Evolutionary conservation across 1,140 invertebrate genomes (phyloP).

Genomic region (Drosophila kurseongensis): DNA sequence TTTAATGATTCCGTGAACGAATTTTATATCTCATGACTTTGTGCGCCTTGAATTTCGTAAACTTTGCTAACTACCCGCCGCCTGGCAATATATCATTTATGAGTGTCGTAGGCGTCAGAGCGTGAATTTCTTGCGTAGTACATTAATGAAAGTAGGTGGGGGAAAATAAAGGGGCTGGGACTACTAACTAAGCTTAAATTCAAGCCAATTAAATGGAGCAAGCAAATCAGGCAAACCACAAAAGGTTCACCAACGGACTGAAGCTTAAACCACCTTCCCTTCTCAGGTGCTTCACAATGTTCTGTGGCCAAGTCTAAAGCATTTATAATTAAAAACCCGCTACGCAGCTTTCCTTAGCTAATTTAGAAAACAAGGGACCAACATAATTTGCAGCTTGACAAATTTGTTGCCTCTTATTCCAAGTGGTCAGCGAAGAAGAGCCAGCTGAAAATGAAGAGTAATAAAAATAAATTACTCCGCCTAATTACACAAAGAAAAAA

Average conservation of each 20-base stretch:
- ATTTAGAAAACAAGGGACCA: slow-evolving; percentile 29
- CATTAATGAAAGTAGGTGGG: slow-evolving; percentile 19
- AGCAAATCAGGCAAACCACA: slow-evolving; percentile 42
- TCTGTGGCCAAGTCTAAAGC: slow-evolving; percentile 6
- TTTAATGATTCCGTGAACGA: slow-evolving; percentile 71
- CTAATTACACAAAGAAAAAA: slow-evolving; percentile 63
- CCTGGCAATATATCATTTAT: slow-evolving; percentile 53
- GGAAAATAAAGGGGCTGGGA: neutral
- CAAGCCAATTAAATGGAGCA: slow-evolving; percentile 53
- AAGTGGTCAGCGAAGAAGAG: slow-evolving; percentile 31
- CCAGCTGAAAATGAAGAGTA: slow-evolving; percentile 49
- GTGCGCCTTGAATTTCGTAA: slow-evolving; percentile 37
- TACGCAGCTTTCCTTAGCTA: slow-evolving; percentile 13
- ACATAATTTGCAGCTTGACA: slow-evolving; percentile 53
- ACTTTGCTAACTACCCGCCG: slow-evolving; percentile 17
- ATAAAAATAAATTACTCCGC: slow-evolving; percentile 75
- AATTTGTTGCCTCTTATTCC: slow-evolving; percentile 57
- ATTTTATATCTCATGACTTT: slow-evolving; percentile 31
- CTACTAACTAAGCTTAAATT: slow-evolving; percentile 14
- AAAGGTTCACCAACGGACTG: slow-evolving; percentile 9
- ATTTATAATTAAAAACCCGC: slow-evolving; percentile 46
- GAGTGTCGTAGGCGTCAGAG: slow-evolving; percentile 49
- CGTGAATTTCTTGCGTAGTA: slow-evolving; percentile 35
- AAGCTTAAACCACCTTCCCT: slow-evolving; percentile 4
- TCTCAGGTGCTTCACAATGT: slow-evolving; percentile 6